Evolutionary conservation across 2,113 vertebrate species (phyloP), one percentile per base, ranked within the genome.

Genomic region (Grus americana): DNA sequence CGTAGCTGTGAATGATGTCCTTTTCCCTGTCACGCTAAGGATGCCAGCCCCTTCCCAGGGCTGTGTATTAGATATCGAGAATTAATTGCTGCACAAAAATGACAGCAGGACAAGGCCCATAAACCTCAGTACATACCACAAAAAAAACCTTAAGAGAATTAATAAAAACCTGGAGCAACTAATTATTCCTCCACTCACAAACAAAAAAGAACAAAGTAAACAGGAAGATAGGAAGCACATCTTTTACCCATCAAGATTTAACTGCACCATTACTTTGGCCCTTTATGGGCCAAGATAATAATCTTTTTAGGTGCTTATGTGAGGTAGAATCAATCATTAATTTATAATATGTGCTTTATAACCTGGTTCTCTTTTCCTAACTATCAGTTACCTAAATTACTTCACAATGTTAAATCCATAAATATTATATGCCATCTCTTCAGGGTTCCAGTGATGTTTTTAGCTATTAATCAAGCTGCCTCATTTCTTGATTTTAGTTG

Each of bases 401-500:
- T 91, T 47, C 57, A 87, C 66, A 96, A 90, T 79, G 82, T 93
- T 95, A 97, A 97, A 93, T 83, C 88, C 65, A 91, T 82, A 87
- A 96, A 92, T 93, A 93, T 54, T 71, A 93, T 62, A 83, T 81
- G 83, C 34, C 68, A 68, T 83, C 93, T 96, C 96, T 88, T 94
- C 70, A 82, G 78, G 84, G 54, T 91, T 90, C 57, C 40, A 38
- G 62, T 71, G 40, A 63, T 91, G 38, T 78, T 96, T 79, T 92
- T 24, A 94, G 66, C 65, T 92, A 80, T 95, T 97, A 78, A 96
- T 95, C 87, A 95, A 91, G 62, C 88, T 74, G 62, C 40, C 73
- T 94, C 44, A 24, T 97, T 94, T 86, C 54, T 94, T 86, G 75
- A 83, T 95, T 96, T 96, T 92, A 89, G 83, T 94, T 92, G 34